phyloP scores from a whole-genome alignment of 2,888 invertebrate species.

The Crioceris asparagi region DNA sequence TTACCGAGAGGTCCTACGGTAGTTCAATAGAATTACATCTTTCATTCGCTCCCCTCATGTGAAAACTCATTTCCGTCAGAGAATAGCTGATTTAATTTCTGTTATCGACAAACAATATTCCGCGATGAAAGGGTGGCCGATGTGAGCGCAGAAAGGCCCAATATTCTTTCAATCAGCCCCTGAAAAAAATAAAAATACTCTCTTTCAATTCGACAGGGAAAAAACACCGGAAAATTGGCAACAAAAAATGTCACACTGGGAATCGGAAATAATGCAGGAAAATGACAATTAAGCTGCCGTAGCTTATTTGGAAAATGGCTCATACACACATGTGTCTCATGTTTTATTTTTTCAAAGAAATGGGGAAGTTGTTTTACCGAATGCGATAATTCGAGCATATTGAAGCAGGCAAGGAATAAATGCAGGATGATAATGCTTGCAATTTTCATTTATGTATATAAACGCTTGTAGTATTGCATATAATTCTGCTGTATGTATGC shows the following conservation, averaged over 20 bases:
- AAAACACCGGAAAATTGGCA: constrained; percentile 30
- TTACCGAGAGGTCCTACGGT: neutral
- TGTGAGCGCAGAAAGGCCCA: constrained; percentile 22
- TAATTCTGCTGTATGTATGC: too few relatives aligned
- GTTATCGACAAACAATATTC: constrained; percentile 35
- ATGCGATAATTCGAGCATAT: too few relatives aligned
- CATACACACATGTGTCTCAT: too few relatives aligned
- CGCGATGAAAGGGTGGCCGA: constrained; percentile 19
- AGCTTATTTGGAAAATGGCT: too few relatives aligned
- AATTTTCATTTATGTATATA: too few relatives aligned
- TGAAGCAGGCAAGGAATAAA: too few relatives aligned
- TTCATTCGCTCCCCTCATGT: constrained; percentile 20
- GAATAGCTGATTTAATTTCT: constrained; percentile 38
- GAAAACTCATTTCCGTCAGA: constrained; percentile 35
- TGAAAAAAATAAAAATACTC: constrained; percentile 29
- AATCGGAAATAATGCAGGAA: constrained; percentile 36
- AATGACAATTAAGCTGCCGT: constrained; percentile 34
- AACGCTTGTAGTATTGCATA: too few relatives aligned
- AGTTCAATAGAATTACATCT: constrained; percentile 16
- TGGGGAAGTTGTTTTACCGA: too few relatives aligned
- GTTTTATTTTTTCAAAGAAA: too few relatives aligned
- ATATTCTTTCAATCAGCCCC: constrained; percentile 37
- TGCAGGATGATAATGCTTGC: too few relatives aligned
- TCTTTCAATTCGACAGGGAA: constrained; percentile 29
- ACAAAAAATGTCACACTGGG: constrained; percentile 27